Evolutionary conservation across 92 coral and sea anemone species (phyloP).

Genomic region (Desmophyllum pertusum): DNA sequence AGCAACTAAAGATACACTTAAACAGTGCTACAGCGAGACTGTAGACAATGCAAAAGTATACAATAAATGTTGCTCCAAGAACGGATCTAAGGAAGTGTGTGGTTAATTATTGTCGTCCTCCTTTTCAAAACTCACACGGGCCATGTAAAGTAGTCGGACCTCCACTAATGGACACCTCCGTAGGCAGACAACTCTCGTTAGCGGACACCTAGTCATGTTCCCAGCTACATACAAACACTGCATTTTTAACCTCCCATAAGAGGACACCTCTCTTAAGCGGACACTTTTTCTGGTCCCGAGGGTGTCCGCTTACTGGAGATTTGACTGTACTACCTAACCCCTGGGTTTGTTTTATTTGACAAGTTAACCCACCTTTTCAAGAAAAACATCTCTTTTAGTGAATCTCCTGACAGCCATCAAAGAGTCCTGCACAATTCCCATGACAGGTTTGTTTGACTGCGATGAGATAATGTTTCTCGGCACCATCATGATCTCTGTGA

Average conservation of each 20-base stretch:
- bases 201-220: too few relatives aligned
- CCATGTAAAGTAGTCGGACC: too few relatives aligned
- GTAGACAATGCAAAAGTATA: conserved; percentile 13
- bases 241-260: too few relatives aligned
- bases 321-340: too few relatives aligned
- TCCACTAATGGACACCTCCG: too few relatives aligned
- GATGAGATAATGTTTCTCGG: conserved; percentile 95
- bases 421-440: conserved; percentile 99
- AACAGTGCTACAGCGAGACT: conserved; percentile 36
- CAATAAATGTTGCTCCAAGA: conserved; percentile 63
- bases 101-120: background rate
- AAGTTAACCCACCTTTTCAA: conserved; percentile 91
- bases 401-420: conserved; percentile 95
- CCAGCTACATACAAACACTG: too few relatives aligned
- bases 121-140: background rate
- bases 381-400: conserved; percentile 94
- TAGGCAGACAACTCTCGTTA: too few relatives aligned
- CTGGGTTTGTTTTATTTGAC: background rate
- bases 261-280: too few relatives aligned
- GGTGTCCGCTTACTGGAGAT: too few relatives aligned
- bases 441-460: conserved; percentile 98
- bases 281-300: too few relatives aligned
- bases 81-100: conserved; percentile 99
- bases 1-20: conserved; percentile 51
- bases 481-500: conserved; percentile 98